Evolutionary conservation across 2,113 vertebrate genomes (phyloP).

Genomic region (Malurus alboscapulatus): DNA sequence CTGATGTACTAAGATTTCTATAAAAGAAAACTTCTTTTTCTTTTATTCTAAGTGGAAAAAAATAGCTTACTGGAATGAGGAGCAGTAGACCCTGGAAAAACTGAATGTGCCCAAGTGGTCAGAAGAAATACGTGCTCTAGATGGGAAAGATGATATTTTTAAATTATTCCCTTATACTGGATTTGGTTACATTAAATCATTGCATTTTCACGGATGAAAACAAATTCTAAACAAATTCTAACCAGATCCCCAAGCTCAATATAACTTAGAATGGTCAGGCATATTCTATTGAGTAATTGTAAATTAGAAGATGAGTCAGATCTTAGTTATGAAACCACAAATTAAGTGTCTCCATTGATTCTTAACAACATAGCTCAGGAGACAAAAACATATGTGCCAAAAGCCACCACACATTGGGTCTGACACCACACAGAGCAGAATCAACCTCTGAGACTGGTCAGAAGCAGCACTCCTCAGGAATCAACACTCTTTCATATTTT

Average conservation of each 20-base stretch:
- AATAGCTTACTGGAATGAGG: not conserved
- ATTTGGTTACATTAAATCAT: not conserved
- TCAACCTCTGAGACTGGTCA: not conserved
- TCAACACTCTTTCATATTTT: not conserved
- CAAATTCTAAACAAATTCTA: not conserved
- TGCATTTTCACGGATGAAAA: not conserved
- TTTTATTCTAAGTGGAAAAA: not conserved
- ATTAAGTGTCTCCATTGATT: not conserved
- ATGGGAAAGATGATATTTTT: not conserved
- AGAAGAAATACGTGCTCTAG: conserved; percentile 6
- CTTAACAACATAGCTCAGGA: not conserved
- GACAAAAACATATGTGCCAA: not conserved
- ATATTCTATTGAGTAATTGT: not conserved
- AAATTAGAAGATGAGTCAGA: not conserved
- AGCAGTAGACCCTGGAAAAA: conserved; percentile 1
- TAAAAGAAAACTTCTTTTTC: not conserved
- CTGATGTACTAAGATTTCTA: not conserved
- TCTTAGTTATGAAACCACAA: not conserved
- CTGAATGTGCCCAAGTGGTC: not conserved
- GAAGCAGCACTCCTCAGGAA: not conserved
- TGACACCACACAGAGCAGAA: not conserved
- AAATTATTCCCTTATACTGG: not conserved
- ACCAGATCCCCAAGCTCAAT: not conserved
- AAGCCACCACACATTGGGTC: not conserved
- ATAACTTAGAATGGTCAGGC: not conserved